Evolutionary conservation across 1,140 invertebrate genomes (phyloP).

Genomic region (Lordiphosa clarofinis): DNA sequence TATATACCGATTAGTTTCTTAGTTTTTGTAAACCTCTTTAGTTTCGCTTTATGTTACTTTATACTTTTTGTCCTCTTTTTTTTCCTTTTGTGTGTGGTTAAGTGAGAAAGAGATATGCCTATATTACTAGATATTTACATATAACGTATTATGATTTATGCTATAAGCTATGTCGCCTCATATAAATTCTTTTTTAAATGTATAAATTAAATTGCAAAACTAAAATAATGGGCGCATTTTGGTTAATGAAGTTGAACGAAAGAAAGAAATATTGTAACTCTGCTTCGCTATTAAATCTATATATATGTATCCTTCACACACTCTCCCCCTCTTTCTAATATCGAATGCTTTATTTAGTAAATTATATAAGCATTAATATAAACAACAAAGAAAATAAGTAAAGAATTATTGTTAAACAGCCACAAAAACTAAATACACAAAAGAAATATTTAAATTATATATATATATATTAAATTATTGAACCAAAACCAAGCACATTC

Average conservation of each 20-base stretch:
- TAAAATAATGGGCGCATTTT: slow-evolving; percentile 9
- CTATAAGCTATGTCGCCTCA: slow-evolving; percentile 57
- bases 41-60: slow-evolving; percentile 36
- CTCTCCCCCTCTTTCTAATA: slow-evolving; percentile 39
- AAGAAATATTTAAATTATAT: slow-evolving; percentile 70
- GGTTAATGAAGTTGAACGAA: too few species aligned
- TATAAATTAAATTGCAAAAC: slow-evolving; percentile 66
- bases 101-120: slow-evolving; percentile 25
- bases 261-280: slow-evolving; percentile 47
- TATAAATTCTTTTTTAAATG: slow-evolving; percentile 44
- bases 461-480: slow-evolving; percentile 77
- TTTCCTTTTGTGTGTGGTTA: slow-evolving; percentile 42
- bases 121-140: slow-evolving; percentile 14
- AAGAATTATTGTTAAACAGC: slow-evolving; percentile 6
- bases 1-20: slow-evolving; percentile 48
- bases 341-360: slow-evolving; percentile 75
- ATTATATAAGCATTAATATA: slow-evolving; percentile 41
- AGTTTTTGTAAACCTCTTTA: slow-evolving; percentile 43
- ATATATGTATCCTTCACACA: slow-evolving; percentile 13
- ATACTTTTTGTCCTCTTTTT: slow-evolving; percentile 39
- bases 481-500: slow-evolving; percentile 65
- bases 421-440: slow-evolving; percentile 28
- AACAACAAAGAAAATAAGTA: slow-evolving; percentile 13
- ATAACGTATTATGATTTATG: slow-evolving; percentile 71
- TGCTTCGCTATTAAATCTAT: slow-evolving; percentile 48